Percentiles rank a stretch among this genome's conserved stretches.
These are phyloP conservation scores for Polypterus senegalus DNA, from an alignment of 2,113 vertebrate species.

Conservation along the genomic window DNA sequence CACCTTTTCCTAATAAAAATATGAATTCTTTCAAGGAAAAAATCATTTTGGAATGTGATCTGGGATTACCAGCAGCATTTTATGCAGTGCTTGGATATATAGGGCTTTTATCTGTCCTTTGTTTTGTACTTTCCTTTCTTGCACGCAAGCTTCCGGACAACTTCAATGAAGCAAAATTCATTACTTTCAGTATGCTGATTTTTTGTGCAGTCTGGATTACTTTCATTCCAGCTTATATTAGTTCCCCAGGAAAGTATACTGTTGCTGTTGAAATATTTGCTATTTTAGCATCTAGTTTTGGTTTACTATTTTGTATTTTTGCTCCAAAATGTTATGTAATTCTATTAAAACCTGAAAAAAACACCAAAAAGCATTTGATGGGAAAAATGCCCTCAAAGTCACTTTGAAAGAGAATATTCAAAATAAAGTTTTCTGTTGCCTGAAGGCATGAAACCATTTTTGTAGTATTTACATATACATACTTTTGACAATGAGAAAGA, in stretches of 20 bases:
- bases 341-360: constrained; percentile 33
- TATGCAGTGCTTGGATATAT: constrained; percentile 32
- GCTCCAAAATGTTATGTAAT: constrained; percentile 41
- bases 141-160: constrained; percentile 26
- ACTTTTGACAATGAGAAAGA: too few species aligned
- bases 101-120: constrained; percentile 12
- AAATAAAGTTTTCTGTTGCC: too few species aligned
- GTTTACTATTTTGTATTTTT: constrained; percentile 38
- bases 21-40: constrained; percentile 17
- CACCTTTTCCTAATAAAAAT: constrained; percentile 25
- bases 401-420: too few species aligned
- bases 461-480: too few species aligned
- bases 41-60: constrained; percentile 33
- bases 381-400: constrained; percentile 8
- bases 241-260: constrained; percentile 45
- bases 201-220: not conserved
- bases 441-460: too few species aligned
- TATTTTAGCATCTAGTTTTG: constrained; percentile 35
- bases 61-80: constrained; percentile 30
- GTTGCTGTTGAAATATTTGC: constrained; percentile 53
- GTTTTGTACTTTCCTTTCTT: constrained; percentile 30
- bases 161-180: constrained; percentile 6
- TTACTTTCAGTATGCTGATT: constrained; percentile 8
- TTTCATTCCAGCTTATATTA: constrained; percentile 31
- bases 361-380: constrained; percentile 33